Conservation (phyloP, 2,888 invertebrate species). For the Nemapogon koenigi region DNA sequence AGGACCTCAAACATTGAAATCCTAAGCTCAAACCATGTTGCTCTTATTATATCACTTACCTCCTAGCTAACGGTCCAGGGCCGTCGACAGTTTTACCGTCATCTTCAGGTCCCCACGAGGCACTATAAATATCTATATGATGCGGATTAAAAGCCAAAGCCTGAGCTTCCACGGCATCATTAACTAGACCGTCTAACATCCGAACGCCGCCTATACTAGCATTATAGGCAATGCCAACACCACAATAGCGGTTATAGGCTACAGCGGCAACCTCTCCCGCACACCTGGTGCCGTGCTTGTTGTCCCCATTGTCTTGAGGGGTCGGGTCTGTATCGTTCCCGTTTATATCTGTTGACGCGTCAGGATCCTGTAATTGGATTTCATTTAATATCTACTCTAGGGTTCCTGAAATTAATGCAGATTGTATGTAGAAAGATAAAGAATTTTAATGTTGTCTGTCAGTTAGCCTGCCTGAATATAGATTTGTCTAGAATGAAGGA, state of each 20-base stretch:
- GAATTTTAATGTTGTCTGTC: too few species aligned
- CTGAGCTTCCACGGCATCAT: conserved; percentile 93
- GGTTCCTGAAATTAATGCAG: too few species aligned
- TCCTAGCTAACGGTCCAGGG: conserved; percentile 87
- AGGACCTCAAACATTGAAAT: too few species aligned
- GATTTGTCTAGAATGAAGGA: too few species aligned
- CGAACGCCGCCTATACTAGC: conserved; percentile 95
- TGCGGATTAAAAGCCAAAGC: conserved; percentile 91
- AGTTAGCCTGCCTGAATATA: too few species aligned
- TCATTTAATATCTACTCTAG: too few species aligned
- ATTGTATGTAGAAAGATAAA: too few species aligned
- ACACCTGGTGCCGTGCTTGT: conserved; percentile 98
- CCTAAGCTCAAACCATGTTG: too few species aligned
- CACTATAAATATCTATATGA: conserved; percentile 96
- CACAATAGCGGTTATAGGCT: conserved; percentile 95
- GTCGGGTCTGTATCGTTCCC: conserved; percentile 97
- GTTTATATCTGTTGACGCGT: conserved; percentile 96
- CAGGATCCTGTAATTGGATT: conserved; percentile 84
- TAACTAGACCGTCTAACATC: conserved; percentile 97
- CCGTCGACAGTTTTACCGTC: conserved; percentile 97
- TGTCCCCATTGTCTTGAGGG: conserved; percentile 97
- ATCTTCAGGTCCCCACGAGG: conserved; percentile 97
- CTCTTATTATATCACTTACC: too few species aligned
- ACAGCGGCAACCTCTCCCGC: conserved; percentile 98
- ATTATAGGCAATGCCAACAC: conserved; percentile 97